Base-by-base conservation (phyloP, 2,113 vertebrate species). In the Panthera tigris region DNA sequence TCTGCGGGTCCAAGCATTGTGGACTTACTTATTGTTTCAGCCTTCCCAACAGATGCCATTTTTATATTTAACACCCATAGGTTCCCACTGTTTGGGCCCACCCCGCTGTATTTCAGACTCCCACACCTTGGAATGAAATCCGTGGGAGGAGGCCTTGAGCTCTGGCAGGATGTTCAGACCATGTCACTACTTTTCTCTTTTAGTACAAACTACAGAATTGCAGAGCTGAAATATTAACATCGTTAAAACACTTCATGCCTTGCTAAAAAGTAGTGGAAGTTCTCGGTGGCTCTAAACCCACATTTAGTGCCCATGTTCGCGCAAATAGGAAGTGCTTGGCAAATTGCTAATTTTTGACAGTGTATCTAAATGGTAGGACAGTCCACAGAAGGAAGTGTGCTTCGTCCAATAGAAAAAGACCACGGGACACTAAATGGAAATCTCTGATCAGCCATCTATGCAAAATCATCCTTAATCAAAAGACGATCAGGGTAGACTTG, bases 151-250 rank as follows among this genome's bases (percentile, higher is more conserved):
- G 78, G 86, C 68, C 12, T 74, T 41, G n/a, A 61, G 52, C 55
- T 88, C 84, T 93, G 80, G 87, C 71, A 84, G 68, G 79, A 69
- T 31, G 9, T 13, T 83, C 52, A 13, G 45, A 25, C 78, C 52
- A 0, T 65, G 73, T 87, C 73, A 16, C 87, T 79, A 52, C 71
- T 93, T 84, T 95, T 55, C 74, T 71, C 29, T 52, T 27, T 84
- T 9, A 69, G 68, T 23, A 25, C 45, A 18, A 33, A 74, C 84
- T 84, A 65, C 71, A 88, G 55, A 95, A 79, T 41, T 12, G 4
- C 69, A 66, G 33, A 50, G 65, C 65, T 94, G 68, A 88, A 83
- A 71, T 33, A 87, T 95, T 79, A 92, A 88, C 69, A 12, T 31
- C 45, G 74, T 66, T 45, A 69, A 94, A 74, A 73, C 27, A 50